phyloP scores from a whole-genome alignment of 2,888 invertebrate species.

The Lithodes maja region DNA sequence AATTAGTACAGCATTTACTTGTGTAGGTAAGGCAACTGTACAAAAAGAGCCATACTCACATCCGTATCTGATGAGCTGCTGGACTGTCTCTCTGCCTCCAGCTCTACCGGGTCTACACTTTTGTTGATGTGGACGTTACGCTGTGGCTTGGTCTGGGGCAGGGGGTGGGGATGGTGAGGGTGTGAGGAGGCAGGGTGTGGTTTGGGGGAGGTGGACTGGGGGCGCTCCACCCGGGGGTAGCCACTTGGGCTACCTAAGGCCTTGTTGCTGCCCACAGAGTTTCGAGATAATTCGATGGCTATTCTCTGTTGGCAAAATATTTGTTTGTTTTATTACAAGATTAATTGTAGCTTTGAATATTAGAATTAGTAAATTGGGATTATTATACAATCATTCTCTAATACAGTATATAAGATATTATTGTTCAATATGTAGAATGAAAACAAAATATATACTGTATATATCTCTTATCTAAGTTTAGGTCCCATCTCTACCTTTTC shows the following conservation, averaged over 20 bases:
- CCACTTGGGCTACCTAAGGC: constrained; percentile 34
- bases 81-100: constrained; percentile 71
- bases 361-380: no score
- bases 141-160: constrained; percentile 66
- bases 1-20: not conserved
- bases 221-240: constrained; percentile 53
- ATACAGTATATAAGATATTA: not conserved
- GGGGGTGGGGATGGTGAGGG: constrained; percentile 64
- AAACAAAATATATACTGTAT: not conserved
- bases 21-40: not conserved
- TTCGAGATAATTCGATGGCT: constrained; percentile 74
- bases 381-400: not conserved
- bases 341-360: no score
- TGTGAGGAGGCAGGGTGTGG: constrained; percentile 42
- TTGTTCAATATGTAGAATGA: not conserved
- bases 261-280: constrained; percentile 70
- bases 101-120: constrained; percentile 59
- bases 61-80: constrained; percentile 71
- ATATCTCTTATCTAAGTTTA: no score
- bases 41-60: constrained; percentile 26
- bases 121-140: constrained; percentile 53
- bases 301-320: constrained; percentile 72
- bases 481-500: no score
- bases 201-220: constrained; percentile 68
- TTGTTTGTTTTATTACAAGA: no score